Percentiles rank a stretch among this genome's conserved stretches.
Evolutionary conservation across 2,888 invertebrate species (phyloP).

Genomic region (Hecatera dysodea): DNA sequence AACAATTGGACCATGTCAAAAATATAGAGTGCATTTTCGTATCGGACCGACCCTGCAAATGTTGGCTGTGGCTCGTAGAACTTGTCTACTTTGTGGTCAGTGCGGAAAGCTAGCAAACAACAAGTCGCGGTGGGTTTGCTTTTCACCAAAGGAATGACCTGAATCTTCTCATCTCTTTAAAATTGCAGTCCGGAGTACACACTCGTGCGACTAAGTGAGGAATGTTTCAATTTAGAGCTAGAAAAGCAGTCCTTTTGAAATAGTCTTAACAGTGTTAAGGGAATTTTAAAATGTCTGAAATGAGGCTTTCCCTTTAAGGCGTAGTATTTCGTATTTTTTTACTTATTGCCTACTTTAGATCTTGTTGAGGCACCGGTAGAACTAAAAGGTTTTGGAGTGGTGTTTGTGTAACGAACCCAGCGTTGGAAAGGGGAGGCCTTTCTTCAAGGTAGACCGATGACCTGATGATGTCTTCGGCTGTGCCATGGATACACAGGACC

Average conservation of each 20-base stretch:
- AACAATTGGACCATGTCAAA: neutral
- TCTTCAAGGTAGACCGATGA: neutral
- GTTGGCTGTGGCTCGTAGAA: neutral
- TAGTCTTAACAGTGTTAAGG: neutral
- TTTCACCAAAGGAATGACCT: constrained; percentile 47
- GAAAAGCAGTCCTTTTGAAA: constrained; percentile 22
- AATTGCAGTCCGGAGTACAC: constrained; percentile 38
- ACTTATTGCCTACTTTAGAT: too few species aligned
- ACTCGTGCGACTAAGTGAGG: constrained; percentile 30
- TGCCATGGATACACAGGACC: too few species aligned
- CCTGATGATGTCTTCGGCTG: too few species aligned
- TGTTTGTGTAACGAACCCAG: neutral
- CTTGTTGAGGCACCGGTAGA: too few species aligned
- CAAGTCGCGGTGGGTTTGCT: constrained; percentile 22
- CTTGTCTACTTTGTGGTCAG: constrained; percentile 16
- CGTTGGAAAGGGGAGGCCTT: neutral
- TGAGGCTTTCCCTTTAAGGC: neutral
- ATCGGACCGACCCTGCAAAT: neutral
- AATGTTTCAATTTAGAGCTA: constrained; percentile 35
- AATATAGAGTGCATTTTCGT: neutral
- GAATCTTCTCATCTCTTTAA: constrained; percentile 48
- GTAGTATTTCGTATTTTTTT: too few species aligned
- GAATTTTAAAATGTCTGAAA: neutral
- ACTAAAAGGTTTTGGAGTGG: neutral
- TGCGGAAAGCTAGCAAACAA: constrained; percentile 24